Evolutionary conservation across 1,140 invertebrate species (phyloP), one percentile per base, ranked within the genome.

Genomic region (Akabosia matsudoensis): DNA sequence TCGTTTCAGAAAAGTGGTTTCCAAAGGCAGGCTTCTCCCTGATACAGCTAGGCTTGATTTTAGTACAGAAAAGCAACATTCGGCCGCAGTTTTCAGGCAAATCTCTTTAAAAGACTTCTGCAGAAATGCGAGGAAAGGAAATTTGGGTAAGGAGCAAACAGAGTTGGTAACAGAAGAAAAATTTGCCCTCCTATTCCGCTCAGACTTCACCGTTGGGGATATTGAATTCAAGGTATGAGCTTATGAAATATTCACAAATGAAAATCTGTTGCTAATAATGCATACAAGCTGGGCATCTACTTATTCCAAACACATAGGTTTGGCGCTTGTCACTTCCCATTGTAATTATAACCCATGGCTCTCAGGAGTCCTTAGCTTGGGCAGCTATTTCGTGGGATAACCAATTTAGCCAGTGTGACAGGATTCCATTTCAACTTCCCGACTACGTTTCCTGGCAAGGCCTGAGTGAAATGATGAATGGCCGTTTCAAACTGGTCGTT

Each of bases 131-230:
- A 24, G 61, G 28, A 67, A 28, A 10, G 30, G 30, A 2, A 30
- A 13, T 30, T 13, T 28, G 24, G 61, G 61, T 2, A 28, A 30
- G 22, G 61, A 67, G 28, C 24, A 67, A 4, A 30, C 61, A 31
- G 61, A 28, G 30, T 30, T 7, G 7, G 61, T 67, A 31, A 67
- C 61, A 10, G 61, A 67, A 67, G 61, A 67, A 31, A 67, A 67
- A 22, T 31, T 30, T 67, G 7, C 7, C 13, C n/a, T 67, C 13
- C 28, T 67, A n/a, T 67, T 67, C 31, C 61, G 61, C 30, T 67
- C 61, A 24, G 61, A 67, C 10, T 67, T 67, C 31, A 30, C 61
- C n/a, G 24, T 67, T 3, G 61, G 61, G 13, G 61, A 67, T 67
- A 13, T 67, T 10, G 26, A 67, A 16, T 67, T 67, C 30, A 24